Evolutionary conservation across 2,888 invertebrate genomes (phyloP), one percentile per base, ranked within the genome.

Genomic region (Rhyacophila evoluta): DNA sequence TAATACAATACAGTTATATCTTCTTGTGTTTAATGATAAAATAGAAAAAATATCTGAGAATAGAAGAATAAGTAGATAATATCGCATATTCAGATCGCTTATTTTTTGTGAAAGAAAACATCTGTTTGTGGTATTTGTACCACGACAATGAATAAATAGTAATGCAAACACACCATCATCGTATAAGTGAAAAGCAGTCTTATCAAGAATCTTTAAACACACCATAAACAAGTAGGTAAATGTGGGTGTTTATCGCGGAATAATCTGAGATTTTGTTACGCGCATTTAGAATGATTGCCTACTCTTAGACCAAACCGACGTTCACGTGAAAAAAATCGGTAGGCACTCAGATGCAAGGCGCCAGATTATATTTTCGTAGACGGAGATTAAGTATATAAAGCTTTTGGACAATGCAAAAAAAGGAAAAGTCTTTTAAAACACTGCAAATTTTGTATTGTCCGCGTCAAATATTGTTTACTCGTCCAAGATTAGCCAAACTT

Each of bases 331-430:
- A 69, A 69, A 27, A 29, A 28, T 12, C 33, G n/a, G 29, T 12
- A 33, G 69, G 28, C 55, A 55, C 55, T 55, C 37, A 33, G 80
- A 81, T 81, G 25, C 27, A 28, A 77, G 81, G 81, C 81, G 81
- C 81, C 81, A 81, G 81, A 81, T 81, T 81, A 81, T 33, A 67
- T 12, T 37, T 15, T 37, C 70, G 72, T 55, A 79, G 78, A 76
- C 79, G 69, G 39, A 72, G 67, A 37, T 71, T 69, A 70, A 28
- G 74, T 70, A 74, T 77, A 75, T 70, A 41, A 74, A 25, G 25
- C 10, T 27, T 38, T 74, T 70, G 79, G 75, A 79, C 79, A 79
- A 79, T 79, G 72, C 33, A 67, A 67, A 39, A 75, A 70, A 68
- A 75, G 55, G 75, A 39, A 75, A 71, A 75, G 29, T 39, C 67